Conservation (phyloP, 1,140 invertebrate species). For the Kradibia gibbosae region DNA sequence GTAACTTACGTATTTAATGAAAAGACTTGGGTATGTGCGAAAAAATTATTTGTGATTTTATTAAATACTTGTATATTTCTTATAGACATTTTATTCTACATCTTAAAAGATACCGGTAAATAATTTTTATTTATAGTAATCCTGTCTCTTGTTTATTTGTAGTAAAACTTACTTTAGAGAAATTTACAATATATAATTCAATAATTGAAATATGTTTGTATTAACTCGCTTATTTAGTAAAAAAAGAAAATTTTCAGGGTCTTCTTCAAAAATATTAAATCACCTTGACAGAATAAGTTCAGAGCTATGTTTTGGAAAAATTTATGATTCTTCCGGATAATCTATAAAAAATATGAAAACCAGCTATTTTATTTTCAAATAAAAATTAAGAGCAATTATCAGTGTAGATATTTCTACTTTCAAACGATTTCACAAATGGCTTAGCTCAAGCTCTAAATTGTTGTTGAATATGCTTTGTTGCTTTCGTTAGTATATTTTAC, state of each 20-base stretch:
- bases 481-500: not conserved
- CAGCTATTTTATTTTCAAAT: not conserved
- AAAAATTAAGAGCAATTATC: not conserved
- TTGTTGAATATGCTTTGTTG: conserved; percentile 2
- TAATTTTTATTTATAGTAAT: not conserved
- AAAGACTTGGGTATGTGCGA: not conserved
- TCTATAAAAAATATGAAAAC: not conserved
- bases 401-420: not conserved
- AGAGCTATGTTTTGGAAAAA: not conserved
- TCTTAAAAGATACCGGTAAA: too few relatives aligned
- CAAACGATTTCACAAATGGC: not conserved
- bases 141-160: too few relatives aligned
- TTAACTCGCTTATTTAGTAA: too few relatives aligned
- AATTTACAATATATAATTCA: too few relatives aligned
- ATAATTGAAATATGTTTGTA: too few relatives aligned
- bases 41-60: not conserved
- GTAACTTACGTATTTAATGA: not conserved
- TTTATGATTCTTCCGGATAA: not conserved
- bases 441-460: not conserved
- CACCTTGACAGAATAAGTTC: too few relatives aligned
- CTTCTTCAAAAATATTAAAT: too few relatives aligned
- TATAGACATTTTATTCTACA: too few relatives aligned
- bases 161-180: too few relatives aligned
- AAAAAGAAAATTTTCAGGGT: too few relatives aligned
- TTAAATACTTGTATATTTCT: not conserved